Evolutionary conservation across 2,113 vertebrate genomes (phyloP), one percentile per base, ranked within the genome.

Genomic region (Nannobrachium achirus): DNA sequence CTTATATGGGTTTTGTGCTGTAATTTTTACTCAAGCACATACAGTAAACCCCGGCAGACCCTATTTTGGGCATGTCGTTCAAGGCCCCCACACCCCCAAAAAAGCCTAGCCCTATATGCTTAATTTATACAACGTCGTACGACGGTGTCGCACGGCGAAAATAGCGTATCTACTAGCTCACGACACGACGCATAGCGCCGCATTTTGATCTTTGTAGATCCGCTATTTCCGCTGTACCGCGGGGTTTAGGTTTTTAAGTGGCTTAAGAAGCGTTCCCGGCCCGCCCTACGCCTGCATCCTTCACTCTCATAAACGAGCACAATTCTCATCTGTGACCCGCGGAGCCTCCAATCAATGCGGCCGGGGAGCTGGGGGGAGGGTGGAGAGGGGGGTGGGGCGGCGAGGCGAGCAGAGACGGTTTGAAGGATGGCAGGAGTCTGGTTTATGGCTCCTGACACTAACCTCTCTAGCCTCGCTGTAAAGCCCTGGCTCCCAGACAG

Each of bases 381-480:
- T 57, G 49, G n/a, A n/a, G n/a, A n/a, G n/a, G 18, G 53, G 63
- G 59, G 42, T 19, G 16, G 18, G 46, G 59, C n/a, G 8, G 45
- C 33, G 62, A 62, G 66, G 63, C 57, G 70, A 82, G 42, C 8
- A 19, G 25, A n/a, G 42, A 18, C 10, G 19, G 46, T 19, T 45
- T 10, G 46, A 18, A 41, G 53, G 59, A 41, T 59, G 73, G 79
- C 73, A 63, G 64, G 56, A 79, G 83, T 84, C 73, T 83, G 68
- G 88, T 81, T 79, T 63, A 53, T 81, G 80, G 63, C 76, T 75
- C 85, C 79, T 87, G 77, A 80, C 63, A 69, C 73, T 86, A 73
- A 86, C 86, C 82, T 79, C 82, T 84, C 78, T 52, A 71, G 80
- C 78, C 80, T 79, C 79, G 82, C 78, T 82, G 83, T 84, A 75